Conservation (phyloP, 2,797 vertebrate species). For the Eurystomus glaucurus region DNA sequence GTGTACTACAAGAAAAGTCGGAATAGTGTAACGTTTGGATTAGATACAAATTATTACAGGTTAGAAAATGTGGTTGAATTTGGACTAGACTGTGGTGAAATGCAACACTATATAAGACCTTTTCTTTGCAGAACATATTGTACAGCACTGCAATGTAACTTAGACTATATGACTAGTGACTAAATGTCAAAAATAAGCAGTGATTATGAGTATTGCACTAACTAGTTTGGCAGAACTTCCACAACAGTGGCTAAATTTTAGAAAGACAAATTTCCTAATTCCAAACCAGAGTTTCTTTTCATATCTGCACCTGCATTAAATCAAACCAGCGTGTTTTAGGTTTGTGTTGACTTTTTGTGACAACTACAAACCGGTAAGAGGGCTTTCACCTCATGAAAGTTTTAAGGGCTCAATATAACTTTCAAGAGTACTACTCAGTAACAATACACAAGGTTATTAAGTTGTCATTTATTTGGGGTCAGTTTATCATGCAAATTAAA, state of each 20-base stretch:
- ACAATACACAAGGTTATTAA: not conserved
- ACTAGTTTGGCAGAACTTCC: not conserved
- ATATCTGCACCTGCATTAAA: not conserved
- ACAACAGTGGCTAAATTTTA: not conserved
- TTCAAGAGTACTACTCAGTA: not conserved
- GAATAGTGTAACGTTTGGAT: not conserved
- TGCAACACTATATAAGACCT: not conserved
- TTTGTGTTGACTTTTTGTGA: not conserved
- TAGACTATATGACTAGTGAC: not conserved
- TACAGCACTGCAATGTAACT: not conserved
- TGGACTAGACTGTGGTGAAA: not conserved
- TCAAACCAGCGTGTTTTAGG: accelerated
- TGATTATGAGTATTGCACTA: not conserved
- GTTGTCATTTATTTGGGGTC: not conserved
- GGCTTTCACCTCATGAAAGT: not conserved
- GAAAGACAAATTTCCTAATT: not conserved
- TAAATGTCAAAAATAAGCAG: not conserved
- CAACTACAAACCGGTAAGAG: not conserved
- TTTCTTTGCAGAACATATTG: not conserved
- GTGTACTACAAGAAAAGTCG: not conserved
- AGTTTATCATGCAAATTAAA: not conserved
- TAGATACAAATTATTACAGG: not conserved
- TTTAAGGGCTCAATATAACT: not conserved
- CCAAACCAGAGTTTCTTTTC: not conserved
- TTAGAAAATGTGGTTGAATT: not conserved